phyloP scores from a whole-genome alignment of 2,797 vertebrate genomes.

The Labroides dimidiatus region DNA sequence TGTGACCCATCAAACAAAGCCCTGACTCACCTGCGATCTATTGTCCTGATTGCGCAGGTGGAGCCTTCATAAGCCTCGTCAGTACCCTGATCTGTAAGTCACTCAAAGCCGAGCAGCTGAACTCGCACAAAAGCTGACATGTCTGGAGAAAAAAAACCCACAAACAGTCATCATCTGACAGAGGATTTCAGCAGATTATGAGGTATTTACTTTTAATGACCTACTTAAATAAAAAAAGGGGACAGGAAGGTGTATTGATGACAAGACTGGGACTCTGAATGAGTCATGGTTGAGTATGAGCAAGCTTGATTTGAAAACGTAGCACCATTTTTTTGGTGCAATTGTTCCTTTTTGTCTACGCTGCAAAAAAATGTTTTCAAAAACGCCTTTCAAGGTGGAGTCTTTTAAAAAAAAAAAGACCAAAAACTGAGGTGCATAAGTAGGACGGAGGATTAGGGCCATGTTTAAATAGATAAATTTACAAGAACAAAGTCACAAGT shows the following conservation, averaged over 20 bases:
- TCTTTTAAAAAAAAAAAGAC: too few relatives aligned
- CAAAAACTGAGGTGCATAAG: too few relatives aligned
- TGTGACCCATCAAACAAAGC: too few relatives aligned
- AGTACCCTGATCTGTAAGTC: neutral
- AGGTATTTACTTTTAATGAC: neutral
- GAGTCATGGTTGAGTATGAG: neutral
- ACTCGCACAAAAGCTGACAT: slow-evolving; percentile 5
- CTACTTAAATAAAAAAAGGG: slow-evolving; percentile 1
- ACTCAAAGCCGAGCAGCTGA: neutral
- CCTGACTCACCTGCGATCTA: slow-evolving; percentile 25
- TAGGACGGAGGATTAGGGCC: too few relatives aligned
- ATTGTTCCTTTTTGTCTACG: too few relatives aligned
- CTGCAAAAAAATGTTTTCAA: too few relatives aligned
- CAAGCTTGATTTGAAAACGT: neutral
- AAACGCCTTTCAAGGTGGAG: too few relatives aligned
- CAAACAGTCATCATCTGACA: neutral
- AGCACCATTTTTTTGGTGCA: too few relatives aligned
- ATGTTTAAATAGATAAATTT: too few relatives aligned
- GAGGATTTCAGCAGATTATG: neutral
- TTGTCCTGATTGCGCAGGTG: slow-evolving; percentile 42
- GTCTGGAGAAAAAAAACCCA: slow-evolving; percentile 11
- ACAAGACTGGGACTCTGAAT: neutral
- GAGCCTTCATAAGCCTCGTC: neutral
- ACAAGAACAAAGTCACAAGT: too few relatives aligned
- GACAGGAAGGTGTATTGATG: slow-evolving; percentile 5